A percentile compares a stretch with the other conserved stretches of the same genome.
Evolutionary conservation across 2,888 invertebrate species (phyloP).

Genomic region (Eudasyphora cyanicolor): DNA sequence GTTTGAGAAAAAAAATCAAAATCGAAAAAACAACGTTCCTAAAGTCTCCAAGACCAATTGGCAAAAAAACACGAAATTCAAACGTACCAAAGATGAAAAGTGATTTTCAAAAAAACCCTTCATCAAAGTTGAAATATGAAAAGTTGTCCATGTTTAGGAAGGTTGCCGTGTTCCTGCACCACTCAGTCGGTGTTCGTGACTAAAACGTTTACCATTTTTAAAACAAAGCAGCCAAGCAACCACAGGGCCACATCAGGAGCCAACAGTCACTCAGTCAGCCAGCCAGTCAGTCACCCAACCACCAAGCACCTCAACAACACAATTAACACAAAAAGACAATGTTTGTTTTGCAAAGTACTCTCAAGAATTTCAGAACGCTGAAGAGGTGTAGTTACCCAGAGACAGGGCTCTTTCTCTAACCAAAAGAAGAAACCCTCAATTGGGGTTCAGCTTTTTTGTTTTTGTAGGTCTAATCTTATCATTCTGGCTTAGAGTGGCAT

Average conservation of each 20-base stretch:
- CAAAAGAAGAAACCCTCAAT: neutral
- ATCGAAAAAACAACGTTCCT: no score
- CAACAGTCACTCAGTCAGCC: no score
- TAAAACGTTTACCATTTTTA: conserved; percentile 24
- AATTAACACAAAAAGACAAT: conserved; percentile 43
- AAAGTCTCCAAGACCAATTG: conserved; percentile 5
- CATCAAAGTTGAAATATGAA: conserved; percentile 54
- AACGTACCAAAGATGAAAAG: conserved; percentile 46
- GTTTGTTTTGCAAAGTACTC: conserved; percentile 38
- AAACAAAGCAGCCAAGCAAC: conserved; percentile 5
- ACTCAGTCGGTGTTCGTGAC: conserved; percentile 3
- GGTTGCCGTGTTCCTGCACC: conserved; percentile 1
- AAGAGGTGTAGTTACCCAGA: no score
- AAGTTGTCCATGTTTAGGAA: no score
- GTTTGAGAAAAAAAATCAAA: conserved; percentile 41
- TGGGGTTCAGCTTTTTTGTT: neutral
- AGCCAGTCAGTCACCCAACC: no score
- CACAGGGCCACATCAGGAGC: no score
- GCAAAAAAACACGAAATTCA: conserved; percentile 13
- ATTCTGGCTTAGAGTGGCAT: conserved; percentile 17
- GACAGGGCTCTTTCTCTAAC: neutral
- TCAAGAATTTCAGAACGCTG: neutral
- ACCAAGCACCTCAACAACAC: neutral
- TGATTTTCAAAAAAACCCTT: conserved; percentile 52
- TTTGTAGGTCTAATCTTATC: neutral